Evolutionary conservation across 2,113 vertebrate genomes (phyloP), one percentile per base, ranked within the genome.

Genomic region (Engystomops pustulosus): DNA sequence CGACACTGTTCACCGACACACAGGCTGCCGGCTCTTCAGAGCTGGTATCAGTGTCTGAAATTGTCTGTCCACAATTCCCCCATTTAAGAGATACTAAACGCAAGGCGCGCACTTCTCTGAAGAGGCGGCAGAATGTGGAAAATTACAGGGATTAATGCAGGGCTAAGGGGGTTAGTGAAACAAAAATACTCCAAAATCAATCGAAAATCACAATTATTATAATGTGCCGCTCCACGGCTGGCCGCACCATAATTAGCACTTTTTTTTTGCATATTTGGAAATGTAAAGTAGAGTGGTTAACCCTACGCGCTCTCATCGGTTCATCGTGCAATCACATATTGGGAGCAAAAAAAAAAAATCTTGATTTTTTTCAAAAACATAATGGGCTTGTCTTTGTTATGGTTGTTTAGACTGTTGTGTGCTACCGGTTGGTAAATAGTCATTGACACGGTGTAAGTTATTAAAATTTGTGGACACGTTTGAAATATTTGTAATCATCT

Each of bases 71-170:
- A 80, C 68, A 79, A 41, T 78, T 86, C 76, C 76, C n/a, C 62
- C 80, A 78, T 81, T 85, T 81, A 82, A 62, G 81, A 79, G 70
- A 79, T 49, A 70, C 85, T 80, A 69, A 87, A 77, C 80, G 69
- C 78, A 74, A 85, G 86, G 85, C 41, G 68, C 67, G 72, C 79
- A 78, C 80, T 83, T 89, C 90, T 88, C 90, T 90, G 89, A 87
- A 90, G 89, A 91, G 89, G 84, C 67, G 88, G 89, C 93, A 92
- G 93, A 94, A 92, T 92, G 93, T 90, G 86, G 60, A 74, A 85
- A 87, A 88, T 88, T 86, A 86, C 60, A 85, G 86, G 89, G 86
- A 88, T 93, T 93, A 85, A 93, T 94, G 92, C 90, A 84, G 90
- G 89, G 90, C 88, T 89, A 90, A 91, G 90, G 90, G 89, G 92